Evolutionary conservation across 2,113 vertebrate species (phyloP).

Genomic region (Sander lucioperca): DNA sequence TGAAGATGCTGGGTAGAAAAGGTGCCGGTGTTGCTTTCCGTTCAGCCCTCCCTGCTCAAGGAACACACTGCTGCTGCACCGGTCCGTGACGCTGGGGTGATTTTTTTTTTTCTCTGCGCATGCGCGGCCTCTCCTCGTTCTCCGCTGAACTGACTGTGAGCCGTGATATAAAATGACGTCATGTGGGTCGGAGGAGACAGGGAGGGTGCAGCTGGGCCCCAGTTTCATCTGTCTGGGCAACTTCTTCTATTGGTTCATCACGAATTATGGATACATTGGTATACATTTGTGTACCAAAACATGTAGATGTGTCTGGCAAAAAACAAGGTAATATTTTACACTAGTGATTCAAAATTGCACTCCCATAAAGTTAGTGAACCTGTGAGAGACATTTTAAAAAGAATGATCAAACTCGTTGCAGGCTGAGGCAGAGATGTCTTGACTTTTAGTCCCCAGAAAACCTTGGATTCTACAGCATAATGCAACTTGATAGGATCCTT

Average conservation of each 20-base stretch:
- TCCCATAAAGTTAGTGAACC: not conserved
- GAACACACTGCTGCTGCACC: slow-evolving; percentile 72
- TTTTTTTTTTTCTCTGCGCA: slow-evolving; percentile 65
- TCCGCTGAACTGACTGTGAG: slow-evolving; percentile 27
- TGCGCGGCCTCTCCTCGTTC: slow-evolving; percentile 73
- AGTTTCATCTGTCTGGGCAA: not conserved
- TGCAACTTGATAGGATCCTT: not conserved
- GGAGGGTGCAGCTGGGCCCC: not conserved
- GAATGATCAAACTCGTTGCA: not conserved
- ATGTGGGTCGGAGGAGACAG: slow-evolving; percentile 40
- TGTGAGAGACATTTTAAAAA: not conserved
- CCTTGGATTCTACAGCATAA: not conserved
- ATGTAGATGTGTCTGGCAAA: not conserved
- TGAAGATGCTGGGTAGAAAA: slow-evolving; percentile 66
- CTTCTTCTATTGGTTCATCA: not conserved
- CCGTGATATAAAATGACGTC: slow-evolving; percentile 76
- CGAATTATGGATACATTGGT: not conserved
- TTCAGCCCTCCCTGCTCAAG: slow-evolving; percentile 25
- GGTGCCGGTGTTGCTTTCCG: slow-evolving; percentile 58
- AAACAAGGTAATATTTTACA: not conserved
- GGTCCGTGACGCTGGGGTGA: slow-evolving; percentile 55
- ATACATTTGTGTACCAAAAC: not conserved
- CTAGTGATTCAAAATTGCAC: not conserved
- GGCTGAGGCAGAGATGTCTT: too few species aligned
- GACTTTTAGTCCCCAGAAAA: not conserved